Conservation (phyloP, 2,113 vertebrate species). For the Limanda limanda region DNA sequence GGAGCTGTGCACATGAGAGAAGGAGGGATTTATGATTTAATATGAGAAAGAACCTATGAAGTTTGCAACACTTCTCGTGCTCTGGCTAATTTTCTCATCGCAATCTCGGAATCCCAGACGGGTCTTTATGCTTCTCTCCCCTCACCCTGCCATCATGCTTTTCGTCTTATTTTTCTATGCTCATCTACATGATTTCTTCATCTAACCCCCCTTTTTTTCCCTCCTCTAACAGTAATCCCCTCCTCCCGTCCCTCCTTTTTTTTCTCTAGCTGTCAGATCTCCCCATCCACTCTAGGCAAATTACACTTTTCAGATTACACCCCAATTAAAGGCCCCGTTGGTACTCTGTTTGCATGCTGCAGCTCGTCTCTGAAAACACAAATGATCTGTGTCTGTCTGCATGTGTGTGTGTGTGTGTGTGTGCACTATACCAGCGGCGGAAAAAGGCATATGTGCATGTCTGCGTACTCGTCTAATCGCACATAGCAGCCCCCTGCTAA, state of each 20-base stretch:
- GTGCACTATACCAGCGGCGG: slow-evolving; percentile 25
- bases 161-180: slow-evolving; percentile 41
- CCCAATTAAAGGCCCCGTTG: slow-evolving; percentile 77
- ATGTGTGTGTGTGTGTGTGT: slow-evolving; percentile 20
- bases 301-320: slow-evolving; percentile 81
- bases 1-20: slow-evolving; percentile 3
- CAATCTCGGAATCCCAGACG: slow-evolving; percentile 25
- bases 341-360: slow-evolving; percentile 52
- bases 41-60: slow-evolving; percentile 18
- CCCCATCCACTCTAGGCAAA: slow-evolving; percentile 76
- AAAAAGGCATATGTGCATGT: slow-evolving; percentile 48
- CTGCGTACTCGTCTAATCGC: slow-evolving; percentile 65
- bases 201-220: slow-evolving; percentile 17
- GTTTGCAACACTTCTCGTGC: slow-evolving; percentile 12
- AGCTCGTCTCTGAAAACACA: slow-evolving; percentile 44
- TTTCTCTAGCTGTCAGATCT: slow-evolving; percentile 67
- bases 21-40: slow-evolving; percentile 25
- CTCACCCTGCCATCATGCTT: slow-evolving; percentile 18
- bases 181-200: slow-evolving; percentile 33
- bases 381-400: slow-evolving; percentile 27
- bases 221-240: slow-evolving; percentile 52
- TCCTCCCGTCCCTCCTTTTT: slow-evolving; percentile 47
- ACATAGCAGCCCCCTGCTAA: slow-evolving; percentile 73
- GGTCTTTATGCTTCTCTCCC: slow-evolving; percentile 11
- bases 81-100: slow-evolving; percentile 5